phyloP scores from a whole-genome alignment of 2,888 invertebrate genomes.

The Adelognathus sp. region DNA sequence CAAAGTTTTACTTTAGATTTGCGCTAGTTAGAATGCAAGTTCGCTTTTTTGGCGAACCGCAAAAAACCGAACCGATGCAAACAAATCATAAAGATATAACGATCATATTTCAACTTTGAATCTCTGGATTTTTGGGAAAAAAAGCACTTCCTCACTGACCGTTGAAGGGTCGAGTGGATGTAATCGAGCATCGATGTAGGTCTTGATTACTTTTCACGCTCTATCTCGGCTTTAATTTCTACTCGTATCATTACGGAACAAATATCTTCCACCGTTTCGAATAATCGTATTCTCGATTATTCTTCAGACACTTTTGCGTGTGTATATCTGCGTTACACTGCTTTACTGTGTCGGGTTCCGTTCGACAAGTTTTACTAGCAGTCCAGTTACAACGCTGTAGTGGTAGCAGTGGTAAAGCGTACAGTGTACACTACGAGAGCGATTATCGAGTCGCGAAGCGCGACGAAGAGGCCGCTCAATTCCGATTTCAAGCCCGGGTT shows the following conservation, averaged over 20 bases:
- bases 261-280: neutral
- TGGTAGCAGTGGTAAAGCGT: conserved; percentile 20
- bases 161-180: no score
- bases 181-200: neutral
- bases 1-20: no score
- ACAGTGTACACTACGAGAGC: conserved; percentile 48
- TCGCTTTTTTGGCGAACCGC: no score
- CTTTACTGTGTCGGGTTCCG: neutral
- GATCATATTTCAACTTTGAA: no score
- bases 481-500: conserved; percentile 70
- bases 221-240: neutral
- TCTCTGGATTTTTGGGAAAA: no score
- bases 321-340: neutral
- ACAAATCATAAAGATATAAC: no score
- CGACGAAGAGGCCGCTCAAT: conserved; percentile 60
- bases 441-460: conserved; percentile 68
- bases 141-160: no score
- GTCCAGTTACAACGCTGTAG: conserved; percentile 16
- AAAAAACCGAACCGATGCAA: no score
- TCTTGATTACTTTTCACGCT: neutral
- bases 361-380: conserved; percentile 2
- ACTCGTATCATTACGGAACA: neutral
- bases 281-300: neutral
- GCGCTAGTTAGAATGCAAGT: no score
- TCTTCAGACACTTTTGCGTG: neutral